Evolutionary conservation across 2,113 vertebrate genomes (phyloP), one percentile per base, ranked within the genome.

Genomic region (Aptenodytes forsteri): DNA sequence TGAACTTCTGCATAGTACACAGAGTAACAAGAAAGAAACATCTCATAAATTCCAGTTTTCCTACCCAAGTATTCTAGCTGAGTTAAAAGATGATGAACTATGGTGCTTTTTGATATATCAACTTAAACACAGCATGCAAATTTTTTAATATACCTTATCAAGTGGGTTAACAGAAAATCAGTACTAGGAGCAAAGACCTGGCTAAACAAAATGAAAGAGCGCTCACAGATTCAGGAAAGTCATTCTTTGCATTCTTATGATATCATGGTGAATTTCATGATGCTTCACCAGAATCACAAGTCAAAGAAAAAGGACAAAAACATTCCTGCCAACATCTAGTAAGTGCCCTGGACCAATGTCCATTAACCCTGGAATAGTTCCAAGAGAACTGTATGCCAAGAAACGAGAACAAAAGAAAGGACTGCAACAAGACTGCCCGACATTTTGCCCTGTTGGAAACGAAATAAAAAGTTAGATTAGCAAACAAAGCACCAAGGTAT

Each of bases 391-490:
- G 13, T 76, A 77, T 82, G 91, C 96, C 95, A 97, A 89, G 91
- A 93, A 94, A 85, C 0, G 4, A 94, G 84, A 91, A 95, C 91
- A 93, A 95, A 95, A 93, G 83, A 67, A 84, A 85, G 47, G 72
- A 73, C 66, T 66, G 58, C 55, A 83, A 66, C 27, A 62, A 86
- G 81, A 83, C 32, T n/a, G n/a, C 70, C 70, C 0, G 10, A 88
- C 54, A 50, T 85, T 96, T 94, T 80, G 21, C 78, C 66, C 84
- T 83, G 62, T 27, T 96, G 94, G 89, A 95, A 93, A 90, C 7
- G 11, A 87, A 94, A 69, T 84, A 85, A 79, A 96, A 95, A 89
- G 93, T 96, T 96, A 97, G 94, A 93, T 97, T 93, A 94, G 87
- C 81, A 88, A 88, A 83, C 84, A 80, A 72, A 97, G 64, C 90